Conservation (phyloP, 2,888 invertebrate species). For the Aplocera efformata region DNA sequence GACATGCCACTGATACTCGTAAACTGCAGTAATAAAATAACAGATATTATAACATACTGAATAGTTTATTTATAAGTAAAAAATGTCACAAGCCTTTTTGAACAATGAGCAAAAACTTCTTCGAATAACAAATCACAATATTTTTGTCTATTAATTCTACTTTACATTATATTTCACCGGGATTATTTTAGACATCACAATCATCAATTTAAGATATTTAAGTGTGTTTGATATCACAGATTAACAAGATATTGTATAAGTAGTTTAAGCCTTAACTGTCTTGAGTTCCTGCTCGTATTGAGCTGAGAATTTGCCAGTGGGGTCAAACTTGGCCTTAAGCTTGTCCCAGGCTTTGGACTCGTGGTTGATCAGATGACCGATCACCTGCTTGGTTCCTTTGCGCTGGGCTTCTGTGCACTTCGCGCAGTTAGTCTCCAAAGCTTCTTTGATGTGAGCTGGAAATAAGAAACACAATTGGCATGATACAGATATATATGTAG, state of each 20-base stretch:
- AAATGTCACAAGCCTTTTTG: constrained; percentile 6
- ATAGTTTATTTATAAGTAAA: constrained; percentile 1
- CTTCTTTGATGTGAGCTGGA: constrained; percentile 49
- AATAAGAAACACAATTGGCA: constrained; percentile 5
- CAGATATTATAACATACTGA: not conserved
- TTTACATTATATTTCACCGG: too few relatives aligned
- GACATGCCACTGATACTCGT: too few relatives aligned
- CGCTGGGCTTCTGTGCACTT: constrained; percentile 48
- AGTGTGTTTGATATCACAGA: too few relatives aligned
- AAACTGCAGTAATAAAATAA: too few relatives aligned
- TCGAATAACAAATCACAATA: constrained; percentile 3
- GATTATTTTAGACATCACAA: too few relatives aligned
- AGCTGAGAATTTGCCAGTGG: constrained; percentile 43
- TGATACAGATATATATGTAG: too few relatives aligned
- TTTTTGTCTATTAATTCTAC: too few relatives aligned
- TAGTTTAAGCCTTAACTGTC: constrained; percentile 10
- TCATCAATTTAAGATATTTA: too few relatives aligned
- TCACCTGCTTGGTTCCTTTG: constrained; percentile 40
- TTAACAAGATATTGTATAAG: too few relatives aligned
- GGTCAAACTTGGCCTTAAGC: constrained; percentile 58
- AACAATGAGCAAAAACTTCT: not conserved
- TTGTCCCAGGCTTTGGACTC: constrained; percentile 54
- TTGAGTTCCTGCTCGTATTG: constrained; percentile 55
- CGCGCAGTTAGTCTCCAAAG: constrained; percentile 43
- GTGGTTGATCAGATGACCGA: constrained; percentile 46